Conservation (phyloP, 2,797 vertebrate genomes). For the Thunnus albacares region DNA sequence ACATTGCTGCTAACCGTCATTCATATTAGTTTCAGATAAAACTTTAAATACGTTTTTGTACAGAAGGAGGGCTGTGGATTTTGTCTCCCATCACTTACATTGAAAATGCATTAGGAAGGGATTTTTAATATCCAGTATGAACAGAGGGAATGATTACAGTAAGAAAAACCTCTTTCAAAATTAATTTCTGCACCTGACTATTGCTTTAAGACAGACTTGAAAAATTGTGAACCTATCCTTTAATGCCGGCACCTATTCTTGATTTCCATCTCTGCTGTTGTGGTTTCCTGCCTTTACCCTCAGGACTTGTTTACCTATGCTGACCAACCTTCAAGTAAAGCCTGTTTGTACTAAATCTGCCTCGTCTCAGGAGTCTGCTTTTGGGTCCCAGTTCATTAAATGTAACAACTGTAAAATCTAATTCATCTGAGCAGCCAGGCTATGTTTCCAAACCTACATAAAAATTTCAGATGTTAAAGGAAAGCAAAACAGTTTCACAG, state of each 20-base stretch:
- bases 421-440: constrained; percentile 19
- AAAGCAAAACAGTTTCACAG: constrained; percentile 63
- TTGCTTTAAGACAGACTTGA: background rate
- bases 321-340: constrained; percentile 21
- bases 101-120: no score
- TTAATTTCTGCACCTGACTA: background rate
- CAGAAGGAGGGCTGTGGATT: no score
- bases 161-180: background rate
- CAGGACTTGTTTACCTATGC: constrained; percentile 27
- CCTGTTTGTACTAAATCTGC: constrained; percentile 22
- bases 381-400: constrained; percentile 47
- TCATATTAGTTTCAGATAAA: no score
- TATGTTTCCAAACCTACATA: constrained; percentile 52
- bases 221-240: background rate
- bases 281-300: constrained; percentile 3
- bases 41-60: no score
- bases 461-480: constrained; percentile 57
- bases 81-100: no score
- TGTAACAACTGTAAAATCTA: constrained; percentile 22
- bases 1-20: no score
- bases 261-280: background rate
- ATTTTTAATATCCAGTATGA: no score
- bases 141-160: no score
- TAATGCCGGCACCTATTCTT: background rate
- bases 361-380: constrained; percentile 29